Evolutionary conservation across 2,797 vertebrate genomes (phyloP).

Genomic region (Melanotaenia boesemani): DNA sequence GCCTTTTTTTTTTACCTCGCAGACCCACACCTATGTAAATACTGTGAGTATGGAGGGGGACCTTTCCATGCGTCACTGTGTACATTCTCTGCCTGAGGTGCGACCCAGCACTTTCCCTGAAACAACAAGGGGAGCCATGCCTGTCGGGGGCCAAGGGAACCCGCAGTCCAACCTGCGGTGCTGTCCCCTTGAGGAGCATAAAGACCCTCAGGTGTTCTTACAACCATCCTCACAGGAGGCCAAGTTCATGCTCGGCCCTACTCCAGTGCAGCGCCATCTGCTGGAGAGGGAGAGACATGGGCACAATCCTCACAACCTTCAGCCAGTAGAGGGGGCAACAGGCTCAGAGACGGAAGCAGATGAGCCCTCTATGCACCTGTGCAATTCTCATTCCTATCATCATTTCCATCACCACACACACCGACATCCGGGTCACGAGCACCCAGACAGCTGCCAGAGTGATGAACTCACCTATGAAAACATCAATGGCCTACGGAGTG

Average conservation of each 20-base stretch:
- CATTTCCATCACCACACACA: conserved; percentile 84
- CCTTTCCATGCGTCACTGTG: conserved; percentile 89
- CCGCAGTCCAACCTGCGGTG: conserved; percentile 82
- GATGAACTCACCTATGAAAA: conserved; percentile 91
- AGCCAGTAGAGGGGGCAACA: conserved; percentile 80
- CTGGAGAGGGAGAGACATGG: conserved; percentile 82
- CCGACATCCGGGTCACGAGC: conserved; percentile 88
- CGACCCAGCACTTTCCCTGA: conserved; percentile 86
- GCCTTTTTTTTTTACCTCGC: conserved; percentile 25
- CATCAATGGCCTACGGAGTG: conserved; percentile 84
- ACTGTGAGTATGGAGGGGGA: conserved; percentile 92
- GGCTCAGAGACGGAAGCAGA: conserved; percentile 85
- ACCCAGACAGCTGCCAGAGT: conserved; percentile 76
- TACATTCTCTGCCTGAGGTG: conserved; percentile 93
- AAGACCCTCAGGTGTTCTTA: conserved; percentile 93
- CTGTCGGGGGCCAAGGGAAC: conserved; percentile 74
- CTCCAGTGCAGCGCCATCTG: conserved; percentile 87
- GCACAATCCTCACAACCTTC: conserved; percentile 76
- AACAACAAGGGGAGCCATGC: conserved; percentile 76
- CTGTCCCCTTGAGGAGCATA: conserved; percentile 87
- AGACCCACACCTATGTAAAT: conserved; percentile 99
- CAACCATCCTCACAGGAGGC: conserved; percentile 92
- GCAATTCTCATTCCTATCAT: conserved; percentile 84
- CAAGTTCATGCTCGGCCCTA: conserved; percentile 94
- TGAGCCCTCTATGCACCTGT: conserved; percentile 82